phyloP scores from a whole-genome alignment of 1,140 invertebrate species.

The Macrobrachium rosenbergii region DNA sequence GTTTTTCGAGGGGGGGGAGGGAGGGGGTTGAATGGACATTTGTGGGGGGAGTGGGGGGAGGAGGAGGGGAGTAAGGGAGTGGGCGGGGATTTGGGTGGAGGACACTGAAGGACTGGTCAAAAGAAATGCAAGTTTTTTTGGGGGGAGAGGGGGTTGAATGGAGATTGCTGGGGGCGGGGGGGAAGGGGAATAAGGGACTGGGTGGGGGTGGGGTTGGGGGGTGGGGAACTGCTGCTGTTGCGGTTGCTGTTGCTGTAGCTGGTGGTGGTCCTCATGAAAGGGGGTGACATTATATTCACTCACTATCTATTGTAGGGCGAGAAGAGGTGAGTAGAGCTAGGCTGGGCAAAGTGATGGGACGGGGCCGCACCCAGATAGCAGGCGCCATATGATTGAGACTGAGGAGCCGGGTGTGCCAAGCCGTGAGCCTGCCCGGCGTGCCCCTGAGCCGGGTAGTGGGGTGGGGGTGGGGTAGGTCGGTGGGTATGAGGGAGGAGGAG shows the following conservation, averaged over 20 bases:
- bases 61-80: too few relatives aligned
- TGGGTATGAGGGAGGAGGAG: slow-evolving; percentile 4
- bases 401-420: slow-evolving; percentile 61
- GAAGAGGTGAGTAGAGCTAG: slow-evolving; percentile 66
- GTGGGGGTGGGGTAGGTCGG: slow-evolving; percentile 42
- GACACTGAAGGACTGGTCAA: too few relatives aligned
- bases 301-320: slow-evolving; percentile 67
- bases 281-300: slow-evolving; percentile 57
- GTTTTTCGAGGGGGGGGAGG: neutral
- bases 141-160: neutral
- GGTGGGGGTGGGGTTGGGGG: too few relatives aligned
- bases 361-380: slow-evolving; percentile 65
- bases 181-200: neutral
- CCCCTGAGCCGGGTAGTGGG: slow-evolving; percentile 61
- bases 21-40: too few relatives aligned
- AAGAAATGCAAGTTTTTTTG: too few relatives aligned
- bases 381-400: slow-evolving; percentile 64
- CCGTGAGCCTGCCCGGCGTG: slow-evolving; percentile 62
- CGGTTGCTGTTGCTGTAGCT: slow-evolving; percentile 27
- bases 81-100: neutral
- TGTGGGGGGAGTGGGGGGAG: too few relatives aligned
- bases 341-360: slow-evolving; percentile 66
- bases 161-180: neutral
- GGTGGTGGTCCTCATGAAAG: slow-evolving; percentile 12
- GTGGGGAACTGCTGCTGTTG: neutral